These are phyloP conservation scores for Sciurus vulgaris DNA, from an alignment of 2,797 vertebrate species.

Conservation along the genomic window DNA sequence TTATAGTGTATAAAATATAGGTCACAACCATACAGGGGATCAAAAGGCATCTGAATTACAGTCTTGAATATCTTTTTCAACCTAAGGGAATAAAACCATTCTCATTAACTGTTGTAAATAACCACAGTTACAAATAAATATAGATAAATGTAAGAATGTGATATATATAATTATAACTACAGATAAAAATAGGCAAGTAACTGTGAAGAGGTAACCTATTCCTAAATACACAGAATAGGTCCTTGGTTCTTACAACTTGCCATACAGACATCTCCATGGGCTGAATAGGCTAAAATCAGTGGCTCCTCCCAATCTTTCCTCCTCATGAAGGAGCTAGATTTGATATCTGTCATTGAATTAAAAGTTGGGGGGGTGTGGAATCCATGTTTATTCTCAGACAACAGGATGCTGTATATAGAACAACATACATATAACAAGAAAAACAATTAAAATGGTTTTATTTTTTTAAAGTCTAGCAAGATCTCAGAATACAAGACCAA, in stretches of 20 bases:
- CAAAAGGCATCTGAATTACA: slow-evolving; percentile 9
- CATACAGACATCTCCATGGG: not conserved
- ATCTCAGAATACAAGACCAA: not conserved
- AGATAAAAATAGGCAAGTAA: slow-evolving; percentile 1
- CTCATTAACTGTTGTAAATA: not conserved
- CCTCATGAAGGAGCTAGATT: not conserved
- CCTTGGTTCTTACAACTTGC: not conserved
- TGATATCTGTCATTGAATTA: not conserved
- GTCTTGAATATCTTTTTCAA: slow-evolving; percentile 6
- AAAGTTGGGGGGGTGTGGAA: not conserved
- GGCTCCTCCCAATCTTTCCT: not conserved
- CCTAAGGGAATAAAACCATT: not conserved
- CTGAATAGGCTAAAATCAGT: not conserved
- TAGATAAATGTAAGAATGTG: not conserved
- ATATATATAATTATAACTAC: not conserved
- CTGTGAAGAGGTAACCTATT: not conserved
- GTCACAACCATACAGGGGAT: not conserved
- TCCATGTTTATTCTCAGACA: slow-evolving; percentile 30
- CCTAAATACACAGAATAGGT: not conserved
- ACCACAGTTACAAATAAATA: not conserved
- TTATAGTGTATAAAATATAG: not conserved
- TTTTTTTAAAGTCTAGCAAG: not conserved
- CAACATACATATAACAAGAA: not conserved
- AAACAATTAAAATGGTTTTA: not conserved
- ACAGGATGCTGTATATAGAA: not conserved